Evolutionary conservation across 2,888 invertebrate genomes (phyloP).

Genomic region (Cephus pygmeus): DNA sequence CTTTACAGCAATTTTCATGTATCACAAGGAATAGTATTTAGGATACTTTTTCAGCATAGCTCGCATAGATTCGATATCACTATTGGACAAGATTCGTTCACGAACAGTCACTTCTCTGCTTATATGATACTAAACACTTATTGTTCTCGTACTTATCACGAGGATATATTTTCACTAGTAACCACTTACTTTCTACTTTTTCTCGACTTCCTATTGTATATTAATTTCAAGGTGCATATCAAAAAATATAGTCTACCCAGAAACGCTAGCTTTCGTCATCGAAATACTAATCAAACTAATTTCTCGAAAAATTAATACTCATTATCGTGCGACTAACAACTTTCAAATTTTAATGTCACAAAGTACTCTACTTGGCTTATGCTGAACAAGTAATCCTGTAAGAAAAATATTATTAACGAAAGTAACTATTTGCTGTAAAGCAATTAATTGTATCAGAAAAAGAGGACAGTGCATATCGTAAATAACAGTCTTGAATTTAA

Average conservation of each 20-base stretch:
- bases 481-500: background rate
- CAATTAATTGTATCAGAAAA: background rate
- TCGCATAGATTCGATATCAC: background rate
- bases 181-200: background rate
- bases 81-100: too few relatives aligned
- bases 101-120: too few relatives aligned
- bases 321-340: background rate
- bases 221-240: background rate
- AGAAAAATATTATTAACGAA: background rate
- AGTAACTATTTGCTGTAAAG: background rate
- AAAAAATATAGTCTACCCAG: background rate
- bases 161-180: background rate
- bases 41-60: background rate
- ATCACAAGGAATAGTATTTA: background rate
- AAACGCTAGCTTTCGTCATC: background rate
- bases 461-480: background rate
- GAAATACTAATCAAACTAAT: background rate
- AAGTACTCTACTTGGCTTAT: background rate
- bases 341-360: background rate
- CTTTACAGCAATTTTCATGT: too few relatives aligned
- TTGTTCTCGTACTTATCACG: too few relatives aligned
- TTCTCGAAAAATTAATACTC: background rate
- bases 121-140: too few relatives aligned
- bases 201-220: background rate
- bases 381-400: background rate